Evolutionary conservation across 1,140 invertebrate genomes (phyloP).

Genomic region (Drosophila truncata): DNA sequence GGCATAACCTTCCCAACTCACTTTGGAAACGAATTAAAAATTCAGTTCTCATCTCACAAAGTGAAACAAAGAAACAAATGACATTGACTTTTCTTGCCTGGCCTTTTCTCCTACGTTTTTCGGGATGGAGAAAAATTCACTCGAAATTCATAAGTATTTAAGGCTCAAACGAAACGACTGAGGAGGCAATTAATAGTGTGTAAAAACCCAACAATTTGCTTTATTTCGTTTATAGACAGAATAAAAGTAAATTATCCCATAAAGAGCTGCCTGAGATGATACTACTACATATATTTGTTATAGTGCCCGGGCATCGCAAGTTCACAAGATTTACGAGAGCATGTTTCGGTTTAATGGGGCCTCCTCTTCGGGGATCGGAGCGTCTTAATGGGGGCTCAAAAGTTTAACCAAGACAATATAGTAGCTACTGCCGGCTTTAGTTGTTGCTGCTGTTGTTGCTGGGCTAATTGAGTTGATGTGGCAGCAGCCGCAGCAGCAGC

Average conservation of each 20-base stretch:
- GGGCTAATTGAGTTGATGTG: constrained; percentile 48
- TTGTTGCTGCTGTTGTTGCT: constrained; percentile 33
- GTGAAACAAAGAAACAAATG: constrained; percentile 46
- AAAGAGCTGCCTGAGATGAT: constrained; percentile 17
- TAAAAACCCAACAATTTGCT: constrained; percentile 35
- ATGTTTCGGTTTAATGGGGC: constrained; percentile 33
- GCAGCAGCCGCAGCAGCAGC: constrained; percentile 36
- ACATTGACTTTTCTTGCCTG: constrained; percentile 36
- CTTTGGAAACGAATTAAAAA: constrained; percentile 44
- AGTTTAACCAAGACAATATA: constrained; percentile 30
- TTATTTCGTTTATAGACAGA: constrained; percentile 44
- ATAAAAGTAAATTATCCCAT: constrained; percentile 44
- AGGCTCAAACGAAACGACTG: constrained; percentile 16
- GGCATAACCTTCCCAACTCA: constrained; percentile 12
- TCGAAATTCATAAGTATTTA: constrained; percentile 16
- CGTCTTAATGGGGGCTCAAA: constrained; percentile 41
- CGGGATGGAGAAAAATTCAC: constrained; percentile 30
- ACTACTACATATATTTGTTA: constrained; percentile 21
- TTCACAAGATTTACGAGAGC: constrained; percentile 43
- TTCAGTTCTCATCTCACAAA: constrained; percentile 45
- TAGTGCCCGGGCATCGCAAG: constrained; percentile 13
- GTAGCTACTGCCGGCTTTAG: constrained; percentile 9
- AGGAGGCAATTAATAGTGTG: constrained; percentile 41
- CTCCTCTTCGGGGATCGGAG: not conserved
- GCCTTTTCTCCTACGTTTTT: constrained; percentile 10